phyloP scores from a whole-genome alignment of 2,888 invertebrate species.

The Drosophila nigritarsus region DNA sequence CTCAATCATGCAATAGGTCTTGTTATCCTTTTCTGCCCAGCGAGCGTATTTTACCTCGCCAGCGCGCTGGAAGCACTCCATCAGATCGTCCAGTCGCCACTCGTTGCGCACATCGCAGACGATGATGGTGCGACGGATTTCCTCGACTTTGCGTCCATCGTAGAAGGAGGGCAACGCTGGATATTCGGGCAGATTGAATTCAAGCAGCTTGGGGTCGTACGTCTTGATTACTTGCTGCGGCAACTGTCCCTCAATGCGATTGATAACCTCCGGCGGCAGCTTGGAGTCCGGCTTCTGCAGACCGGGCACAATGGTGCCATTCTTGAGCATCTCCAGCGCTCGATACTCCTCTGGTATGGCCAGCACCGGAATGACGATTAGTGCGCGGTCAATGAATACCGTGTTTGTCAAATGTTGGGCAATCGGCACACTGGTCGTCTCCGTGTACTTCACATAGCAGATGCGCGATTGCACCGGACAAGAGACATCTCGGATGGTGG shows the following conservation, averaged over 20 bases:
- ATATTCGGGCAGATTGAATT: conserved; percentile 93
- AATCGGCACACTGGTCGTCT: conserved; percentile 94
- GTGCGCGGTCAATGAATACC: conserved; percentile 98
- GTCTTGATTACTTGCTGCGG: conserved; percentile 95
- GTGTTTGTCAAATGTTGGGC: conserved; percentile 99
- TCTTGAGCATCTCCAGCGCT: conserved; percentile 96
- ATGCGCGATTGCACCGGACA: conserved; percentile 96
- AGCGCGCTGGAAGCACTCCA: conserved; percentile 93
- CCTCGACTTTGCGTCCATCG: conserved; percentile 96
- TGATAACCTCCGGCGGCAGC: conserved; percentile 95
- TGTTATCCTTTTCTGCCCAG: conserved; percentile 93
- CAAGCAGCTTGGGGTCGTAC: conserved; percentile 94
- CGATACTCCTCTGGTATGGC: conserved; percentile 98
- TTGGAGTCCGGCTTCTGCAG: conserved; percentile 93
- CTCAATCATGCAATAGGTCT: conserved; percentile 94
- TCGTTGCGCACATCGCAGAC: conserved; percentile 92
- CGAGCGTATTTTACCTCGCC: conserved; percentile 98
- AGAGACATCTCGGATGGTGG: conserved; percentile 94
- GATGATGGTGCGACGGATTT: conserved; percentile 96
- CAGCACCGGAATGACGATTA: conserved; percentile 96
- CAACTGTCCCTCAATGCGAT: conserved; percentile 93
- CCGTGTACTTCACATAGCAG: conserved; percentile 98
- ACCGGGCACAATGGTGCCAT: conserved; percentile 95
- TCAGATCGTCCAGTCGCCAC: conserved; percentile 92
- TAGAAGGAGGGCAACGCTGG: conserved; percentile 95